Evolutionary conservation across 1,140 invertebrate species (phyloP).

Genomic region (Drosophila guanche): DNA sequence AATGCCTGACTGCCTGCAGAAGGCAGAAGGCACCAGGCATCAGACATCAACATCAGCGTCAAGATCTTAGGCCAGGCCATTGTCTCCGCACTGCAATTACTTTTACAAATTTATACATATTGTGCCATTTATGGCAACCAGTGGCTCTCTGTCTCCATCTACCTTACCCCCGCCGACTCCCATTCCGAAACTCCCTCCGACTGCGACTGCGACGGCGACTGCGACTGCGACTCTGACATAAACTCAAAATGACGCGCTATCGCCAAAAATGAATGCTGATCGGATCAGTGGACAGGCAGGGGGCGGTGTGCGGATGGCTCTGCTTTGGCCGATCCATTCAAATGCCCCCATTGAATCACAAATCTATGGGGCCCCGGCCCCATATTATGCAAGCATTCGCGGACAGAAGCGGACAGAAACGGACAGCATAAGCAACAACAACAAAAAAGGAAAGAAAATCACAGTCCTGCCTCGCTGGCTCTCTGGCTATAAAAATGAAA

Average conservation of each 20-base stretch:
- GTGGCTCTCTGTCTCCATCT: constrained; percentile 55
- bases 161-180: not conserved
- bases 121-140: constrained; percentile 79
- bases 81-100: constrained; percentile 78
- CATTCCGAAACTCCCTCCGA: constrained; percentile 1
- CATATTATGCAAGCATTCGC: constrained; percentile 66
- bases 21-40: constrained; percentile 13
- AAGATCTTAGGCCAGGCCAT: constrained; percentile 53
- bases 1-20: no score
- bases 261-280: constrained; percentile 80
- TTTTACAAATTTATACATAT: constrained; percentile 84
- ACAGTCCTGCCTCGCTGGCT: not conserved
- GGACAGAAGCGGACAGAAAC: constrained; percentile 3
- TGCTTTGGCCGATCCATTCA: constrained; percentile 46
- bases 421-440: not conserved
- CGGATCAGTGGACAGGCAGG: constrained; percentile 24
- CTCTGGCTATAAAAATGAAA: not conserved
- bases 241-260: constrained; percentile 77
- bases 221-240: constrained; percentile 51
- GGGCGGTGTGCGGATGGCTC: no score
- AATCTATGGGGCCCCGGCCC: constrained; percentile 62
- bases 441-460: constrained; percentile 19
- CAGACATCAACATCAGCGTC: constrained; percentile 38
- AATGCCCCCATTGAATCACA: constrained; percentile 73
- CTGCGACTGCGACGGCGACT: not conserved